A percentile compares a stretch with the other conserved stretches of the same genome.
Evolutionary conservation across 2,113 vertebrate species (phyloP).

Genomic region (Bagarius yarrelli): DNA sequence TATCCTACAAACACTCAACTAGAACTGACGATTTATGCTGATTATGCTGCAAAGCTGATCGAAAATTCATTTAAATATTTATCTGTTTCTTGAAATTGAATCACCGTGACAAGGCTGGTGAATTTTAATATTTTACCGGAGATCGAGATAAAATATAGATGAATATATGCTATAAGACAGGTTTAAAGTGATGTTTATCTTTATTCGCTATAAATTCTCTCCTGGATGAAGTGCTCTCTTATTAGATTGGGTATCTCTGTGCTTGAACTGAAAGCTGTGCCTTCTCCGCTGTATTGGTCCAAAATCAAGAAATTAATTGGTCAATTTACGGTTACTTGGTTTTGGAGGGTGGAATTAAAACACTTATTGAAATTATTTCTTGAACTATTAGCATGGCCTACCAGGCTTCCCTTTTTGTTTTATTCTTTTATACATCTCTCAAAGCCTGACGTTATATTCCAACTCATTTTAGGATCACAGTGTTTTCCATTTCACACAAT

Average conservation of each 20-base stretch:
- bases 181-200: too few species aligned
- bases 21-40: neutral
- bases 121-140: neutral
- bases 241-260: too few species aligned
- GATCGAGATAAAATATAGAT: neutral
- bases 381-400: too few species aligned
- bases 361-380: too few species aligned
- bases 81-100: neutral
- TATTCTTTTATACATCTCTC: neutral
- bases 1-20: neutral
- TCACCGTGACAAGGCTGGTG: neutral
- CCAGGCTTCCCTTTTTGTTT: neutral
- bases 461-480: neutral
- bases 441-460: neutral
- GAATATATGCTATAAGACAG: too few species aligned
- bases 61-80: neutral
- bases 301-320: too few species aligned
- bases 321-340: too few species aligned
- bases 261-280: too few species aligned
- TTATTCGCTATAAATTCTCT: too few species aligned
- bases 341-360: too few species aligned
- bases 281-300: too few species aligned
- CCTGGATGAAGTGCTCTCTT: too few species aligned
- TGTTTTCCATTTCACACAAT: neutral
- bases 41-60: neutral